These are phyloP conservation scores for Microplitis mediator DNA, from an alignment of 1,140 invertebrate genomes.

Conservation along the genomic window DNA sequence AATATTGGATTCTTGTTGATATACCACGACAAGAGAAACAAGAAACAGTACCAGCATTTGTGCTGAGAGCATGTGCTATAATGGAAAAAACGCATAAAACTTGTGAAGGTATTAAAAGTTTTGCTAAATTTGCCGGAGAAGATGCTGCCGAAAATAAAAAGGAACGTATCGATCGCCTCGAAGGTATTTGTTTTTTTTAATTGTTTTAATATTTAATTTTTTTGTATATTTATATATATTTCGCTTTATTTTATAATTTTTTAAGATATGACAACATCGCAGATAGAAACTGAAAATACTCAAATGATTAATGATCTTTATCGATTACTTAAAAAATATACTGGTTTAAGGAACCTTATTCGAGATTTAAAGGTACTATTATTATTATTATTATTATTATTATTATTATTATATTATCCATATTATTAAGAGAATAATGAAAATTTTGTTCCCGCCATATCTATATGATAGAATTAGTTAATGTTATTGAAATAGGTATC, in stretches of 20 bases:
- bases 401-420: too few relatives aligned
- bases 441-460: too few relatives aligned
- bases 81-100: constrained; percentile 90
- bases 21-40: constrained; percentile 88
- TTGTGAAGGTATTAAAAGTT: constrained; percentile 86
- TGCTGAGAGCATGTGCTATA: constrained; percentile 84
- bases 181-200: constrained; percentile 67
- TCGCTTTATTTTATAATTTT: neutral
- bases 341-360: constrained; percentile 85
- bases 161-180: constrained; percentile 83
- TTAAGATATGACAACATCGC: constrained; percentile 88
- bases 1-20: constrained; percentile 91
- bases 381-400: neutral
- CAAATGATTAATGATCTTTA: constrained; percentile 93
- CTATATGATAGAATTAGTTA: too few relatives aligned
- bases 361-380: constrained; percentile 79
- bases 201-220: neutral
- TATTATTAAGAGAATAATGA: too few relatives aligned
- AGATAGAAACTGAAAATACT: constrained; percentile 91
- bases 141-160: constrained; percentile 72
- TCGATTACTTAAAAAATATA: constrained; percentile 88
- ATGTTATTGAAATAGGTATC: too few relatives aligned
- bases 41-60: constrained; percentile 88
- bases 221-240: constrained; percentile 24
- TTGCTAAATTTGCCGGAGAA: constrained; percentile 80